Percentiles rank a stretch among this genome's conserved stretches.
Evolutionary conservation across 2,797 vertebrate genomes (phyloP).

Genomic region (Peromyscus nudipes): DNA sequence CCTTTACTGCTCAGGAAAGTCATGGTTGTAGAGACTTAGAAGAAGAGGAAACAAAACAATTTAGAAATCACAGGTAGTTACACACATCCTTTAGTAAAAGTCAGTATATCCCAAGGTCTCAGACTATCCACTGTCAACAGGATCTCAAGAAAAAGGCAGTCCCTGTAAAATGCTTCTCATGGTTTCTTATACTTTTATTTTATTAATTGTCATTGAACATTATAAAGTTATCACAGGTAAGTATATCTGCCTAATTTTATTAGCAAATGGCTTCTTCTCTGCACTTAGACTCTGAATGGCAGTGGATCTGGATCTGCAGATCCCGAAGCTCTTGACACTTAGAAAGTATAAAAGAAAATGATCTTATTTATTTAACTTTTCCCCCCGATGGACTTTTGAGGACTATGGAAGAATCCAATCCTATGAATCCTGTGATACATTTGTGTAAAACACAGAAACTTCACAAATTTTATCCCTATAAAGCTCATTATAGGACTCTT

Average conservation of each 20-base stretch:
- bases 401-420: not conserved
- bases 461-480: not conserved
- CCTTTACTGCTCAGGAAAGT: conserved; percentile 45
- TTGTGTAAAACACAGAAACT: not conserved
- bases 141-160: not conserved
- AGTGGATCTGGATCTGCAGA: not conserved
- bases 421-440: not conserved
- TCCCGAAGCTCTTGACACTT: not conserved
- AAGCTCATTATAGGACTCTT: not conserved
- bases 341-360: conserved; percentile 27
- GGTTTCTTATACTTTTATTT: not conserved
- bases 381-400: not conserved
- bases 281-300: not conserved
- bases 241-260: not conserved
- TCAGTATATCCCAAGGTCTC: not conserved
- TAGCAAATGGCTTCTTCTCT: conserved; percentile 41
- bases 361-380: not conserved
- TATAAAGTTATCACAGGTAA: not conserved
- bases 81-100: not conserved
- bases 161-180: conserved; percentile 15
- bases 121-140: not conserved
- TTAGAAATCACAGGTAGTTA: conserved; percentile 24
- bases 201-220: not conserved
- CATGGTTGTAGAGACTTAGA: not conserved
- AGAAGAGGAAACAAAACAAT: not conserved